A percentile compares a stretch with the other conserved stretches of the same genome.
Conservation (phyloP, 2,113 vertebrate species). For the Dipodomys spectabilis region DNA sequence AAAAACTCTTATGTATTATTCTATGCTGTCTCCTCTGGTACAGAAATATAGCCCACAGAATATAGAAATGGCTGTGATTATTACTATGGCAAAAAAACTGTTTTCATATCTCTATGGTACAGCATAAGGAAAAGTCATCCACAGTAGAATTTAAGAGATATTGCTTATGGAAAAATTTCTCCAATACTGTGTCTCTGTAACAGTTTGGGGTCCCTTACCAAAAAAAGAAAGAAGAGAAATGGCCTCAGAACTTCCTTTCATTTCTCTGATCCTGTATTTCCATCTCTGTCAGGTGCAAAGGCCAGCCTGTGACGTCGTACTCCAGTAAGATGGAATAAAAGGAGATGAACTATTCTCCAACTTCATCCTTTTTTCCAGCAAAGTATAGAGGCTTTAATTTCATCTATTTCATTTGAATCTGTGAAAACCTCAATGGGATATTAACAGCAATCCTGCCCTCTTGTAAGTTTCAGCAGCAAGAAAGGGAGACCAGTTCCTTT, state of each 20-base stretch:
- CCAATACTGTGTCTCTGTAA: constrained; percentile 35
- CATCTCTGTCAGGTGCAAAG: not conserved
- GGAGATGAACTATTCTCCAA: not conserved
- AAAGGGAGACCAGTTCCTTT: not conserved
- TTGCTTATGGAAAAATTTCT: constrained; percentile 27
- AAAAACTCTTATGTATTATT: constrained; percentile 39
- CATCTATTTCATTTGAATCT: constrained; percentile 39
- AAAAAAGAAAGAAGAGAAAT: not conserved
- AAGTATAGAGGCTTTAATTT: constrained; percentile 40
- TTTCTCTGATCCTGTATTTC: not conserved
- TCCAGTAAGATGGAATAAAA: not conserved
- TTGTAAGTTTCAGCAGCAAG: not conserved
- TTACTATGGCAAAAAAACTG: constrained; percentile 19
- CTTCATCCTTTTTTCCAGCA: not conserved
- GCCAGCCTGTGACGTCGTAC: not conserved
- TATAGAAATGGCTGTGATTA: not conserved
- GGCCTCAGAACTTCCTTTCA: not conserved
- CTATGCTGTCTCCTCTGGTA: not conserved
- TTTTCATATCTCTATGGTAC: not conserved
- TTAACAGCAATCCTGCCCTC: not conserved
- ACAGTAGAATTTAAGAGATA: constrained; percentile 1
- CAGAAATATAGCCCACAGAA: constrained; percentile 5
- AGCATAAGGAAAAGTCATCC: not conserved
- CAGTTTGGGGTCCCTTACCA: not conserved
- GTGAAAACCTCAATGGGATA: constrained; percentile 8